Evolutionary conservation across 2,113 vertebrate species (phyloP), one percentile per base, ranked within the genome.

Genomic region (Lucifuga dentata): DNA sequence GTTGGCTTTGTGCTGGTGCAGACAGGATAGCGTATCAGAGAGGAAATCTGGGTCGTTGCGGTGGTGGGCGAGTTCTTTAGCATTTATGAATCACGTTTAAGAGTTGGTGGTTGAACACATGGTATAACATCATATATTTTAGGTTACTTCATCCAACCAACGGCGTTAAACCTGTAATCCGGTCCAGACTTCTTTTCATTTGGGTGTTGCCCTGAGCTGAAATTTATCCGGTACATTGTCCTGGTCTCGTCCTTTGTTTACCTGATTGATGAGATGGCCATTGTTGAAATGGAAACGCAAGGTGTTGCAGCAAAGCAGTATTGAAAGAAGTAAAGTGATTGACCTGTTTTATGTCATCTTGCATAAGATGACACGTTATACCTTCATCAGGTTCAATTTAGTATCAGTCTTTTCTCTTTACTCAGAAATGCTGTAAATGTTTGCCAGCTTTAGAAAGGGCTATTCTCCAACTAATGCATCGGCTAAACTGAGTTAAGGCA

Each of bases 401-500:
- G n/a, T n/a, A n/a, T n/a, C n/a, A n/a, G n/a, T n/a, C n/a, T n/a
- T n/a, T n/a, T n/a, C n/a, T n/a, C n/a, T n/a, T n/a, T n/a, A n/a
- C n/a, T n/a, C n/a, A n/a, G n/a, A n/a, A n/a, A n/a, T n/a, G n/a
- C n/a, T n/a, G n/a, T n/a, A 33, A 55, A 35, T 63, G 48, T 23
- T 39, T 39, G 11, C 16, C 16, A 3, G 21, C 55, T 19, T 23
- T 13, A 51, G 21, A 21, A 10, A 63, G 40, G 1, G 3, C 26
- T 21, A n/a, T 57, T 45, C 39, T 52, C 3, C 59, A 74, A 58
- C 58, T 32, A 39, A 62, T 73, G 59, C 1, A 26, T 24, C 44
- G 63, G 40, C 16, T 33, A n/a, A 57, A 60, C 16, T 41, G 35
- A 73, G 64, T 61, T 73, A 20, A 41, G 29, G 20, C 19, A 32